Base-by-base conservation (phyloP, 1,140 invertebrate species). In the Neomicropteryx cornuta region DNA sequence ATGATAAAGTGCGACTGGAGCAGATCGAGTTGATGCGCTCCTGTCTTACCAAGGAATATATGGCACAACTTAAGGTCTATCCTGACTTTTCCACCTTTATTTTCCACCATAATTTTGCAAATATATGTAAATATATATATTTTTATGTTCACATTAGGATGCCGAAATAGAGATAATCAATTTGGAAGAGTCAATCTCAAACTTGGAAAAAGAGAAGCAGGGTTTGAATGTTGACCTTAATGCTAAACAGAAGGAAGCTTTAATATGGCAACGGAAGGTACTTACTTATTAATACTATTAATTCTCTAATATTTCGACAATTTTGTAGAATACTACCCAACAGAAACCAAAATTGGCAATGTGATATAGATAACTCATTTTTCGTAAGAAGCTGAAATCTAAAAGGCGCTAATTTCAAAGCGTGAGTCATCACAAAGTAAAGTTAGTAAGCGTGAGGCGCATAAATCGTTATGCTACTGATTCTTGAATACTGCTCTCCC, bases 191-290 rank as follows among this genome's bases (percentile, higher is more conserved):
- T 74, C 82, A 41, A 78, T 86, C 34, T 66, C 70, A 43, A 58
- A 75, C 3, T 52, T 84, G 18, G 72, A 75, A 46, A 71, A 76
- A 30, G 76, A 81, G 33, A 84, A 83, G 43, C 60, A 71, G 20
- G 57, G 65, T 28, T 47, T 83, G 1, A 73, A 73, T 16, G 70
- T 75, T 41, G 64, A 76, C 30, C 55, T 87, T 2, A 60, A 77
- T 31, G 66, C 72, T 22, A 55, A 70, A 21, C 79, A 85, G 50
- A 67, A 73, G 23, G 78, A 87, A 56, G 70, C 72, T 24, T 59
- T 87, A 5, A 76, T 78, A 4, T 88, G 84, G 84, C 79, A 87
- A 47, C 81, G 83, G 49, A 86, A 87, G 61, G 72, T 76, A 41
- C 53, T 20, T 46, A 23, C 14, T 16, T 6, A 14, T 16, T 11